These are phyloP conservation scores for Euspilapteryx auroguttella DNA, from an alignment of 2,888 invertebrate genomes.

Conservation along the genomic window DNA sequence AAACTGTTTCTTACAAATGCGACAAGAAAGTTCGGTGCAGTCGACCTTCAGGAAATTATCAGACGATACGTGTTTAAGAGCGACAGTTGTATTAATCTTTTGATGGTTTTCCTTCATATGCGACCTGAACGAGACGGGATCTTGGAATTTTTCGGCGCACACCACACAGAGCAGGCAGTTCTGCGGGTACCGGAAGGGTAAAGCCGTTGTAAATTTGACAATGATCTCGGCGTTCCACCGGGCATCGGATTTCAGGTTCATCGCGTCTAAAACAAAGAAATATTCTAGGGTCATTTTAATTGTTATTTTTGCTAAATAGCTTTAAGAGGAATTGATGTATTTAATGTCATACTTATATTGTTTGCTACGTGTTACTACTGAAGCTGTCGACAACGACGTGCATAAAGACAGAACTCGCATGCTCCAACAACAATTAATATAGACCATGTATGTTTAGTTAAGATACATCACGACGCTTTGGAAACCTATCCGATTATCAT, in stretches of 20 bases:
- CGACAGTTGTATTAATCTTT: background rate
- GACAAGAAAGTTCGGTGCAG: conserved; percentile 1
- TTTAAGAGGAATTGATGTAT: no score
- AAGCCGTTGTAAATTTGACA: conserved; percentile 1
- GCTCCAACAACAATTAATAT: no score
- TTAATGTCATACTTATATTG: no score
- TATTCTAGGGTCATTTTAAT: conserved; percentile 4
- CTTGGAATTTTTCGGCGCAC: conserved; percentile 1
- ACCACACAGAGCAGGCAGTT: background rate
- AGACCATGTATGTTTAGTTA: no score
- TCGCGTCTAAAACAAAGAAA: background rate
- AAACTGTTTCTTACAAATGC: conserved; percentile 1
- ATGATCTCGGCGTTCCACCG: background rate
- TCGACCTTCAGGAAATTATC: conserved; percentile 1
- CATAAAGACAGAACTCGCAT: no score
- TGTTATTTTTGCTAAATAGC: conserved; percentile 4
- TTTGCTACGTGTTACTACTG: no score
- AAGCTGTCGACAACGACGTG: no score
- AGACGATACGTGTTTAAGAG: background rate
- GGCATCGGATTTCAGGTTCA: background rate
- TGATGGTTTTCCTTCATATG: background rate
- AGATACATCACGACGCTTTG: no score
- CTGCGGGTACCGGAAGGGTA: background rate
- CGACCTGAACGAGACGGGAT: background rate
- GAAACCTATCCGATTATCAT: no score